These are phyloP conservation scores for Brenthis ino DNA, from an alignment of 2,888 invertebrate genomes.

Conservation along the genomic window DNA sequence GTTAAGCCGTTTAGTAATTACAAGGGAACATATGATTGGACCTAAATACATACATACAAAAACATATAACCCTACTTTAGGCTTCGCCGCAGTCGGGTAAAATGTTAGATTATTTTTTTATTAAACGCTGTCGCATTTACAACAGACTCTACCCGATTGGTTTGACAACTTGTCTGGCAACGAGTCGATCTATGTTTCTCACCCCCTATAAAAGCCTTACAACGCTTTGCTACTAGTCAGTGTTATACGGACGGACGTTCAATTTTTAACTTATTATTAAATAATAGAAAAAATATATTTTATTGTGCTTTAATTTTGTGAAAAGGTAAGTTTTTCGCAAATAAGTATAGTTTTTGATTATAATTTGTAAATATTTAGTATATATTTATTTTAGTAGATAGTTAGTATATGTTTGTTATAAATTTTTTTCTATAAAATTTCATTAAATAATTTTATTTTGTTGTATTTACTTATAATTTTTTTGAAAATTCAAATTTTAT, in stretches of 20 bases:
- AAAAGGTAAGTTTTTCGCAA: slow-evolving; percentile 22
- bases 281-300: slow-evolving; percentile 10
- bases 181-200: slow-evolving; percentile 45
- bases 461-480: no score
- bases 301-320: slow-evolving; percentile 16
- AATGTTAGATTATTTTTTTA: background rate
- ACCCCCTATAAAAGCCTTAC: slow-evolving; percentile 67
- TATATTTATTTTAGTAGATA: no score
- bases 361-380: background rate
- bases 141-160: slow-evolving; percentile 26
- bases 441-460: no score
- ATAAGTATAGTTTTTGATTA: no score
- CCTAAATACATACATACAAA: no score
- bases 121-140: slow-evolving; percentile 14
- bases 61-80: no score
- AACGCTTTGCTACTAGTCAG: slow-evolving; percentile 52
- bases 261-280: slow-evolving; percentile 27
- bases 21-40: no score
- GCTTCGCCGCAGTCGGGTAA: no score
- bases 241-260: slow-evolving; percentile 48
- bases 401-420: background rate
- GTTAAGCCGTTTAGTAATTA: no score
- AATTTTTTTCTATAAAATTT: no score
- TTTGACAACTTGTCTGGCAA: slow-evolving; percentile 48
- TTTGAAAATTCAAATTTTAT: no score